Conservation (phyloP, 2,113 vertebrate species). For the Chamaetylas fuelleborni region DNA sequence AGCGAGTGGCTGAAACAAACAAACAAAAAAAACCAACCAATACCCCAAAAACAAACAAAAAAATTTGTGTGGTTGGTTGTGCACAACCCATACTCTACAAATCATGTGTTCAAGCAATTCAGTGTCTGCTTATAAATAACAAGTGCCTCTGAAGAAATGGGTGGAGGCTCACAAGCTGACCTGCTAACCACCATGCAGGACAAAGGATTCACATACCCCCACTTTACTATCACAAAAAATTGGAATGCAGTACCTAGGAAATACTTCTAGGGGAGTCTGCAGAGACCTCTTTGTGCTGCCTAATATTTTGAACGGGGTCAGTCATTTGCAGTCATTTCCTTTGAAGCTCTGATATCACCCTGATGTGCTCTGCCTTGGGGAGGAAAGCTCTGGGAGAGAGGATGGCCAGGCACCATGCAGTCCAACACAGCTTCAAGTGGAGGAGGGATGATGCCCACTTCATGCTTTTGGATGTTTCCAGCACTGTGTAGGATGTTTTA, state of each 20-base stretch:
- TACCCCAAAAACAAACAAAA: too few relatives aligned
- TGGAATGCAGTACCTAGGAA: not conserved
- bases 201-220: not conserved
- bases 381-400: not conserved
- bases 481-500: not conserved
- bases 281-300: not conserved
- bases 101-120: not conserved
- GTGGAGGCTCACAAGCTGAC: not conserved
- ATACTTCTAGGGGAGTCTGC: not conserved
- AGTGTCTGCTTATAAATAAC: not conserved
- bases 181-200: not conserved
- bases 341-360: not conserved
- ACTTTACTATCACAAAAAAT: not conserved
- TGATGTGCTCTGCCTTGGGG: not conserved
- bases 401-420: rapidly evolving
- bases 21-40: not conserved
- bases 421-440: not conserved
- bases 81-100: not conserved
- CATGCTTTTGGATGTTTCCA: not conserved
- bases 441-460: rapidly evolving
- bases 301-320: not conserved
- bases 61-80: not conserved
- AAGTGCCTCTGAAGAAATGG: not conserved
- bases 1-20: not conserved
- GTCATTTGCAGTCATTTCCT: not conserved